Conservation (phyloP, 1,140 invertebrate species). For the Uloborus diversus region DNA sequence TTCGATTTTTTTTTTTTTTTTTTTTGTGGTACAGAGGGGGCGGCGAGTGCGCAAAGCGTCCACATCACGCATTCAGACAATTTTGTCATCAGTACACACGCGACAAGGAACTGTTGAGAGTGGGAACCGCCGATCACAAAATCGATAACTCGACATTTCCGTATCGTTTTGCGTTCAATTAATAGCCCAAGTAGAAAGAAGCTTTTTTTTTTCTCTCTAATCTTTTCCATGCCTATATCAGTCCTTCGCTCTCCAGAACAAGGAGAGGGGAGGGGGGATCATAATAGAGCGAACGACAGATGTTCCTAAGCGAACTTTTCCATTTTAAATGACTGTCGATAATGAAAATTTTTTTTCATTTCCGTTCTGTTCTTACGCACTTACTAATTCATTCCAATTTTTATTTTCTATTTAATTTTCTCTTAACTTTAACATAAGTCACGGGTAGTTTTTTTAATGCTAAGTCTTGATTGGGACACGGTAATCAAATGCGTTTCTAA, state of each 20-base stretch:
- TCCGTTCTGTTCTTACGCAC: background rate
- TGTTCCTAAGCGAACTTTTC: conserved; percentile 39
- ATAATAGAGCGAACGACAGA: conserved; percentile 2
- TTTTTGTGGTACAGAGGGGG: too few relatives aligned
- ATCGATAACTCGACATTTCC: conserved; percentile 6
- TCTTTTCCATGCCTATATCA: background rate
- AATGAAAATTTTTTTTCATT: conserved; percentile 37
- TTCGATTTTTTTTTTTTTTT: too few relatives aligned
- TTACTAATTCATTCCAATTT: background rate
- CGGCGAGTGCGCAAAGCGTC: too few relatives aligned
- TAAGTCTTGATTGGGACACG: too few relatives aligned
- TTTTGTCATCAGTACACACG: background rate
- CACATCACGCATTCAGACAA: background rate
- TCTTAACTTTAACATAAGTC: too few relatives aligned
- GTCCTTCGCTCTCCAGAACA: background rate
- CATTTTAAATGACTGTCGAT: conserved; percentile 51
- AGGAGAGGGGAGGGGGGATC: background rate
- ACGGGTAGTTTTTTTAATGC: too few relatives aligned
- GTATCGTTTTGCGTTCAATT: conserved; percentile 15
- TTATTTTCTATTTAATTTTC: too few relatives aligned
- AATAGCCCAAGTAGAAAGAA: background rate
- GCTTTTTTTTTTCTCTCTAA: background rate
- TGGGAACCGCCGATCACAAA: background rate
- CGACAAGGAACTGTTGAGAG: background rate
- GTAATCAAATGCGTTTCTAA: too few relatives aligned